phyloP scores from a whole-genome alignment of 1,140 invertebrate genomes.

The Heliconius nattereri region DNA sequence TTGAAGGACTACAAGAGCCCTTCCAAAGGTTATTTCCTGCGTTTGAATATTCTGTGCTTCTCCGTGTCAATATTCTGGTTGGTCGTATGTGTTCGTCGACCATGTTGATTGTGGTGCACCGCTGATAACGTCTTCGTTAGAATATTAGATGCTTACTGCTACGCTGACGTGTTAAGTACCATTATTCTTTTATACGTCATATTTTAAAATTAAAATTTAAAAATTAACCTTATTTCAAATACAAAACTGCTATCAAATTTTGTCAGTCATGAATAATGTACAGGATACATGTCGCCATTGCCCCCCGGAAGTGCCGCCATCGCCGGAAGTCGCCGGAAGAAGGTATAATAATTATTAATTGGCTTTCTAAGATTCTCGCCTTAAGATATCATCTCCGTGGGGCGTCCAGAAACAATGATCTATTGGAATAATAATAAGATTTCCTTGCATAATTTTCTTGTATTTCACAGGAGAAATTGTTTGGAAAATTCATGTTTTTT shows the following conservation, averaged over 20 bases:
- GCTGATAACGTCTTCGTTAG: too few relatives aligned
- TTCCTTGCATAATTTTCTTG: conserved; percentile 26
- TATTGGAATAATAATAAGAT: conserved; percentile 35
- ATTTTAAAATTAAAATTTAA: background rate
- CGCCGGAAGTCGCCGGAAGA: conserved; percentile 60
- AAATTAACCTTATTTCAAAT: background rate
- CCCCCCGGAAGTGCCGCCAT: conserved; percentile 53
- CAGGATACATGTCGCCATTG: conserved; percentile 50
- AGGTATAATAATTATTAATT: conserved; percentile 73
- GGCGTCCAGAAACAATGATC: conserved; percentile 45
- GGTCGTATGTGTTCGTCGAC: too few relatives aligned
- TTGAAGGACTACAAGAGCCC: too few relatives aligned
- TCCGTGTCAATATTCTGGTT: too few relatives aligned
- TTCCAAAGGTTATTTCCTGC: too few relatives aligned
- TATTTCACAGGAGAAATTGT: conserved; percentile 14
- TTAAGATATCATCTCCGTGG: conserved; percentile 50
- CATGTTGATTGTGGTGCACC: too few relatives aligned
- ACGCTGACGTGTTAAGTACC: too few relatives aligned
- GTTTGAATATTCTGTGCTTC: too few relatives aligned
- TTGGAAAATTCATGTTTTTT: conserved; percentile 7
- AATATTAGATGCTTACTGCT: too few relatives aligned
- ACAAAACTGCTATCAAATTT: conserved; percentile 22
- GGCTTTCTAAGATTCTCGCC: conserved; percentile 48
- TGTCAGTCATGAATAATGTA: conserved; percentile 51
- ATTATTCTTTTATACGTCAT: too few relatives aligned